Percentiles rank a stretch among this genome's conserved stretches.
phyloP scores from a whole-genome alignment of 2,113 vertebrate species.

The Larimichthys crocea region DNA sequence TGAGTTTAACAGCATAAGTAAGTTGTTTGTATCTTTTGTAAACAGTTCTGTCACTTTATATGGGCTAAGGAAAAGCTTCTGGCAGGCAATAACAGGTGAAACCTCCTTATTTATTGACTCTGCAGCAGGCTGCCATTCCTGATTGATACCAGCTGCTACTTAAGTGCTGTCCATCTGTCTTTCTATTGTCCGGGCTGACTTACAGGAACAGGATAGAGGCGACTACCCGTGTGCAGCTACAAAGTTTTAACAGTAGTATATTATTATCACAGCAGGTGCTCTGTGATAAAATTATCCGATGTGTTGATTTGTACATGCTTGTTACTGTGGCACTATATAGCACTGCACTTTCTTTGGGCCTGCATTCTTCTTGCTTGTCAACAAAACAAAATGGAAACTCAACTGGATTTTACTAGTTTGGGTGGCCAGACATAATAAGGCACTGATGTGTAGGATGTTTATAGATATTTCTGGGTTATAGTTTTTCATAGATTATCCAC shows the following conservation, averaged over 20 bases:
- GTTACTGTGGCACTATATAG: background rate
- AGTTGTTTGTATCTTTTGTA: conserved; percentile 42
- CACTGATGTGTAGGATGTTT: background rate
- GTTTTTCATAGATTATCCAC: background rate
- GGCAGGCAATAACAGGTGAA: conserved; percentile 69
- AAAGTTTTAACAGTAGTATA: conserved; percentile 5
- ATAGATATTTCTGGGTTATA: background rate
- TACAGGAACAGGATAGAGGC: conserved; percentile 10
- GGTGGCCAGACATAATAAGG: background rate
- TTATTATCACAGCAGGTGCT: conserved; percentile 12
- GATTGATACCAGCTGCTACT: conserved; percentile 74
- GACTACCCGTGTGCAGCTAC: conserved; percentile 7
- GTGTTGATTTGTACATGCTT: conserved; percentile 12
- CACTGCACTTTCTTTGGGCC: background rate
- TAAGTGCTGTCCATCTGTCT: conserved; percentile 74
- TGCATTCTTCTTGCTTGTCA: background rate
- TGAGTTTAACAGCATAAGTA: conserved; percentile 32
- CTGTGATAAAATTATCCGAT: background rate
- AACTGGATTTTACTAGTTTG: background rate
- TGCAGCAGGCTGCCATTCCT: conserved; percentile 59
- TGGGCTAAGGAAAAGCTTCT: conserved; percentile 55
- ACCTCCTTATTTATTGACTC: conserved; percentile 73
- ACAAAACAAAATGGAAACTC: background rate
- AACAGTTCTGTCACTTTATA: conserved; percentile 65
- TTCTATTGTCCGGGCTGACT: conserved; percentile 53